Percentiles rank a stretch among this genome's conserved stretches.
Conservation (phyloP, 1,140 invertebrate species). For the Ridgeia piscesae region DNA sequence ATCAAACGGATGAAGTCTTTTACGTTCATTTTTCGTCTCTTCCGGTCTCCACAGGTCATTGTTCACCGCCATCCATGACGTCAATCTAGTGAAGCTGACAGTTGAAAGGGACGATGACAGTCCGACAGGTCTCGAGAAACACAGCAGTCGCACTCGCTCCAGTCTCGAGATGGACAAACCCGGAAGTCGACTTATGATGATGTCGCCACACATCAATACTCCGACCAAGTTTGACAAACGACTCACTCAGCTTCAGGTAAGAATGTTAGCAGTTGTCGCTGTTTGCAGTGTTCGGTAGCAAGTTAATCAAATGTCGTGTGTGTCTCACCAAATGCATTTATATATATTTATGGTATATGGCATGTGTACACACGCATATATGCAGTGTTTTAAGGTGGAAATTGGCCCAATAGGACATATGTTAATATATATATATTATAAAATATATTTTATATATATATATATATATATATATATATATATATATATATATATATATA, state of each 20-base stretch:
- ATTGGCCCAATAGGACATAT: no score
- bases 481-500: no score
- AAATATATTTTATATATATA: no score
- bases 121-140: not conserved
- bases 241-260: constrained; percentile 44
- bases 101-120: constrained; percentile 24
- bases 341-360: not conserved
- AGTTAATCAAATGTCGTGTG: not conserved
- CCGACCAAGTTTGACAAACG: constrained; percentile 36
- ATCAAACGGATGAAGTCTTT: no score
- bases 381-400: no score
- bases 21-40: not conserved
- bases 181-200: not conserved
- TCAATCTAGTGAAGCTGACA: constrained; percentile 47
- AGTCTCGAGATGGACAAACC: not conserved
- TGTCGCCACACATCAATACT: constrained; percentile 1
- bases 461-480: no score
- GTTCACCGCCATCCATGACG: constrained; percentile 51
- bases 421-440: no score
- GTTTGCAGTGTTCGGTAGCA: not conserved
- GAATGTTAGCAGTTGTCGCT: constrained; percentile 38
- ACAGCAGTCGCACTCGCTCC: not conserved
- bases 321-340: not conserved
- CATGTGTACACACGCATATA: no score
- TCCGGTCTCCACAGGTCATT: constrained; percentile 38